Conservation (phyloP, 2,797 vertebrate genomes). For the Dromococcyx pavoninus region DNA sequence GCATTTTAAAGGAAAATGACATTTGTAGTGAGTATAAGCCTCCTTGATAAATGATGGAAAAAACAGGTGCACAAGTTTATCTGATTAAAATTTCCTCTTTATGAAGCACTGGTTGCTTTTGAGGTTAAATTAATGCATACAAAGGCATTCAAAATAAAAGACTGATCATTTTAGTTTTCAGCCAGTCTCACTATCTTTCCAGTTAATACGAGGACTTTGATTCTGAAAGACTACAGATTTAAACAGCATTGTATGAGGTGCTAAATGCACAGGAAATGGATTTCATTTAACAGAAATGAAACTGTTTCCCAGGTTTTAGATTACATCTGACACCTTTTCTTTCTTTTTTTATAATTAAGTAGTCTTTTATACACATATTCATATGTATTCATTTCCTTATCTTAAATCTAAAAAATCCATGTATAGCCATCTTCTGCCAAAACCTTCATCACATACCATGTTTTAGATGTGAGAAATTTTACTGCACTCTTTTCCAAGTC, state of each 20-base stretch:
- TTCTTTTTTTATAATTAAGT: background rate
- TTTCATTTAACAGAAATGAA: background rate
- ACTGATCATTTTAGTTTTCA: background rate
- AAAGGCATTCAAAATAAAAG: background rate
- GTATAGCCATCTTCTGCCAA: background rate
- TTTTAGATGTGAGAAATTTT: background rate
- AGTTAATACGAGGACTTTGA: background rate
- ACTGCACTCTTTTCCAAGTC: background rate
- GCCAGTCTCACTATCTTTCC: background rate
- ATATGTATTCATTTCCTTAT: background rate
- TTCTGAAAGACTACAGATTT: background rate
- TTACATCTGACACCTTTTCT: background rate
- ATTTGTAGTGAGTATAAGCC: background rate
- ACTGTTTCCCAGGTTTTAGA: background rate
- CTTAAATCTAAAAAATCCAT: background rate
- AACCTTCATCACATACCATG: background rate
- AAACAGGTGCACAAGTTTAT: background rate
- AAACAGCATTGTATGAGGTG: background rate
- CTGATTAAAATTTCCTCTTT: background rate
- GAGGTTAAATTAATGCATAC: background rate
- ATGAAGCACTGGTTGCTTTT: background rate
- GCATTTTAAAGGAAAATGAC: background rate
- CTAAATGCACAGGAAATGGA: background rate
- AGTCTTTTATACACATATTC: background rate
- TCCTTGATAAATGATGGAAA: background rate